These are phyloP conservation scores for Equus przewalskii DNA, from an alignment of 2,113 vertebrate genomes.

Conservation along the genomic window DNA sequence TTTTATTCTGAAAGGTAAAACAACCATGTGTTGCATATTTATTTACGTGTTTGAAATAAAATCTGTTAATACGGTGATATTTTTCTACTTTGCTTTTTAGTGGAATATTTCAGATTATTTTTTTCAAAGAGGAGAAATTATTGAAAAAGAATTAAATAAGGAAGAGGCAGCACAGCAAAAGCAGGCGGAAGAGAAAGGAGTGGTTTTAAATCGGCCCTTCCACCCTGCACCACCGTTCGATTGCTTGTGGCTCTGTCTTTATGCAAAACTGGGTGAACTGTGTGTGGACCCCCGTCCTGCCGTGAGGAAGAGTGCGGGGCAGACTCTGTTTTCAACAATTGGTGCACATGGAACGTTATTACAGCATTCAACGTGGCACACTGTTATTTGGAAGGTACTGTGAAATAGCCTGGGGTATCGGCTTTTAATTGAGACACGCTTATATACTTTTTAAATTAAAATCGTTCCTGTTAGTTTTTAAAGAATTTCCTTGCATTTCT, in stretches of 20 bases:
- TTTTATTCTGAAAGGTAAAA: slow-evolving; percentile 51
- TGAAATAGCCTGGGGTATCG: background rate
- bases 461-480: background rate
- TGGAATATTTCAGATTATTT: slow-evolving; percentile 99
- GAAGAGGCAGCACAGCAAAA: slow-evolving; percentile 95
- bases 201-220: slow-evolving; percentile 94
- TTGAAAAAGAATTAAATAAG: slow-evolving; percentile 95
- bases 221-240: slow-evolving; percentile 98
- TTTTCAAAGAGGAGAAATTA: slow-evolving; percentile 97
- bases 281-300: slow-evolving; percentile 98
- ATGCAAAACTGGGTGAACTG: slow-evolving; percentile 96
- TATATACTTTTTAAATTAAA: background rate
- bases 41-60: slow-evolving; percentile 43
- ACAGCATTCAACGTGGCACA: slow-evolving; percentile 97
- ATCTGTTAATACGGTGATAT: slow-evolving; percentile 30
- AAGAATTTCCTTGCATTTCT: background rate
- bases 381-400: slow-evolving; percentile 97
- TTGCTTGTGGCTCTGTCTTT: slow-evolving; percentile 98
- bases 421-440: background rate
- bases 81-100: slow-evolving; percentile 87
- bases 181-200: slow-evolving; percentile 95
- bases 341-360: slow-evolving; percentile 97
- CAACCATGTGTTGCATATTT: background rate
- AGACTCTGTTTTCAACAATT: slow-evolving; percentile 98
- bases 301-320: slow-evolving; percentile 97